phyloP scores from a whole-genome alignment of 92 coral and sea anemone species.

The Siderastrea siderea region DNA sequence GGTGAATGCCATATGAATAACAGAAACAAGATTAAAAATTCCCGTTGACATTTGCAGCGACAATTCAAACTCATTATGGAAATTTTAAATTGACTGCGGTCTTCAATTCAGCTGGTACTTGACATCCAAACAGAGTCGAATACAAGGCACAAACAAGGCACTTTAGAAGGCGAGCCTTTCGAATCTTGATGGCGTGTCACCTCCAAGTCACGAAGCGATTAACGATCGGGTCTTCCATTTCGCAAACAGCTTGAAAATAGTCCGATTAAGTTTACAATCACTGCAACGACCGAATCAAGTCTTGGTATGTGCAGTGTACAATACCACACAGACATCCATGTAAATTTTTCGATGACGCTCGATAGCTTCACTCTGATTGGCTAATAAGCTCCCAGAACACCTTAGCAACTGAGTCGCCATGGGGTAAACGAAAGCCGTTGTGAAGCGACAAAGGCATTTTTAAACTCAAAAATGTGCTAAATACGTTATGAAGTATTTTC shows the following conservation, averaged over 20 bases:
- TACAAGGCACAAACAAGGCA: conserved; percentile 19
- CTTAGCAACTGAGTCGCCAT: conserved; percentile 29
- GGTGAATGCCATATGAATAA: conserved; percentile 44
- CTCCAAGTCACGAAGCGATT: conserved; percentile 4
- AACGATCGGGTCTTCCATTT: conserved; percentile 3
- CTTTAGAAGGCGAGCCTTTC: conserved; percentile 18
- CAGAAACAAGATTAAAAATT: neutral
- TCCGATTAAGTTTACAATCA: neutral
- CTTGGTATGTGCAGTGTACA: conserved; percentile 18
- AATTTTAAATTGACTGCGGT: neutral
- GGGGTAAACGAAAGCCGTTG: neutral
- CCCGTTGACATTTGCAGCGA: conserved; percentile 17
- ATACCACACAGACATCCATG: neutral
- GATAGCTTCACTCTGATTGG: conserved; percentile 9
- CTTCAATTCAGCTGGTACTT: conserved; percentile 34
- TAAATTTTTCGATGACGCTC: conserved; percentile 9
- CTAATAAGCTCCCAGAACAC: neutral
- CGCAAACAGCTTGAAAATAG: neutral
- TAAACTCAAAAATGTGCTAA: neutral
- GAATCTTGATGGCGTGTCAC: conserved; percentile 15
- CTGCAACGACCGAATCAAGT: conserved; percentile 26
- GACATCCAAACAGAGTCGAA: conserved; percentile 30
- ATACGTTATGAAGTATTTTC: neutral
- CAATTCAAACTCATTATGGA: conserved; percentile 22
- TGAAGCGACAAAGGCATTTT: neutral